A percentile compares a stretch with the other conserved stretches of the same genome.
phyloP scores from a whole-genome alignment of 1,140 invertebrate species.

The Leptinotarsa lineolata region DNA sequence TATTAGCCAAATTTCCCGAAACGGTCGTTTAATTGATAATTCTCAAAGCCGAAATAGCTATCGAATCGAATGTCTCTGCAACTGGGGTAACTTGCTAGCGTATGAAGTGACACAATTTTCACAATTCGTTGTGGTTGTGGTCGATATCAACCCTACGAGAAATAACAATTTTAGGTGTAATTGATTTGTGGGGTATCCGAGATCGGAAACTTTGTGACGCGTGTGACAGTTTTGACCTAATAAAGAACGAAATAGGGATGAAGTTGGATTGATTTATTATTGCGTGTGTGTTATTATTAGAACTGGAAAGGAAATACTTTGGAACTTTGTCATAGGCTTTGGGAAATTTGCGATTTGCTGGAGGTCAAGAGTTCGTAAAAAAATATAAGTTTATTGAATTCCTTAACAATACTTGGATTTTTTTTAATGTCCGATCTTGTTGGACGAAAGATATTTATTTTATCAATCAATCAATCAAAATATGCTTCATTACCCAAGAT shows the following conservation, averaged over 20 bases:
- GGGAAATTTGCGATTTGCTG: too few species aligned
- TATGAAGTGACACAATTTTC: neutral
- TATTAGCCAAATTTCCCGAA: neutral
- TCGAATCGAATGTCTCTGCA: slow-evolving; percentile 3
- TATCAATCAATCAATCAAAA: too few species aligned
- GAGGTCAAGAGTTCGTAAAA: too few species aligned
- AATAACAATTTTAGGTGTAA: neutral
- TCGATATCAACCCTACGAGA: neutral
- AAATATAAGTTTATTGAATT: too few species aligned
- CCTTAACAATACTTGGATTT: too few species aligned
- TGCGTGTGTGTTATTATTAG: neutral
- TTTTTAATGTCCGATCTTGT: too few species aligned
- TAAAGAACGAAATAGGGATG: neutral
- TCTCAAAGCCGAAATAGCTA: slow-evolving; percentile 11
- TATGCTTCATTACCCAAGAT: too few species aligned
- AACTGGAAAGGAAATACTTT: too few species aligned
- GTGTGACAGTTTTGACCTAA: neutral
- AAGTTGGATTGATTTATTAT: neutral
- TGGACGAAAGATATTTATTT: too few species aligned
- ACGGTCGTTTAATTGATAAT: slow-evolving; percentile 11
- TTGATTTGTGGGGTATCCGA: neutral
- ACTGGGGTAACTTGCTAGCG: neutral
- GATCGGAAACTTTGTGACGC: neutral
- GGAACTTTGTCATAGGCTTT: too few species aligned
- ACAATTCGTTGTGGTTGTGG: neutral